A percentile compares a stretch with the other conserved stretches of the same genome.
These are phyloP conservation scores for Arenaria interpres DNA, from an alignment of 2,113 vertebrate species.

Conservation along the genomic window DNA sequence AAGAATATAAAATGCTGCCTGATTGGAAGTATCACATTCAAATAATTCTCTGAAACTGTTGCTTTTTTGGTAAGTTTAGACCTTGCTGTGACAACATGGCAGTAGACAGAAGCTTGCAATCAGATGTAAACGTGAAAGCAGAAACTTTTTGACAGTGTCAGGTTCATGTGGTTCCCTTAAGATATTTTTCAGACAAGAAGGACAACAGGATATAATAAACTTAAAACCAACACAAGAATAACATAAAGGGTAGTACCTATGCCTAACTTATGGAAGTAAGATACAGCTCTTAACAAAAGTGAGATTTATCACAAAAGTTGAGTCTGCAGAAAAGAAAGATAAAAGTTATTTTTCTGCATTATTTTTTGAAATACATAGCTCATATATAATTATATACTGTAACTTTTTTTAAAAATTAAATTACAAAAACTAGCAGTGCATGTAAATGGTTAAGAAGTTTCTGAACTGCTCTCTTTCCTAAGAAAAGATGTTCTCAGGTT, in stretches of 20 bases:
- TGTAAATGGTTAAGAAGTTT: slow-evolving; percentile 53
- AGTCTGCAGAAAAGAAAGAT: not conserved
- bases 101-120: not conserved
- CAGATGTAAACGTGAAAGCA: not conserved
- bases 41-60: not conserved
- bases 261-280: not conserved
- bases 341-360: not conserved
- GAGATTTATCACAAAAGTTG: not conserved
- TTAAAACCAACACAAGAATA: not conserved
- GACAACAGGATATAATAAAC: not conserved
- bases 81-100: not conserved
- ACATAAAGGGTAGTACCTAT: not conserved
- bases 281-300: not conserved
- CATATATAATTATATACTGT: not conserved
- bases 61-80: not conserved
- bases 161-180: not conserved
- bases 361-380: not conserved
- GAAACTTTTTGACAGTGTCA: not conserved
- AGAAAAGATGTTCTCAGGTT: slow-evolving; percentile 48
- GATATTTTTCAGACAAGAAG: not conserved
- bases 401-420: not conserved
- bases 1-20: not conserved
- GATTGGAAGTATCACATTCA: not conserved
- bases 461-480: not conserved
- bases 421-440: not conserved